A percentile compares a stretch with the other conserved stretches of the same genome.
phyloP scores from a whole-genome alignment of 2,113 vertebrate genomes.

The Cephalopholis sonnerati region DNA sequence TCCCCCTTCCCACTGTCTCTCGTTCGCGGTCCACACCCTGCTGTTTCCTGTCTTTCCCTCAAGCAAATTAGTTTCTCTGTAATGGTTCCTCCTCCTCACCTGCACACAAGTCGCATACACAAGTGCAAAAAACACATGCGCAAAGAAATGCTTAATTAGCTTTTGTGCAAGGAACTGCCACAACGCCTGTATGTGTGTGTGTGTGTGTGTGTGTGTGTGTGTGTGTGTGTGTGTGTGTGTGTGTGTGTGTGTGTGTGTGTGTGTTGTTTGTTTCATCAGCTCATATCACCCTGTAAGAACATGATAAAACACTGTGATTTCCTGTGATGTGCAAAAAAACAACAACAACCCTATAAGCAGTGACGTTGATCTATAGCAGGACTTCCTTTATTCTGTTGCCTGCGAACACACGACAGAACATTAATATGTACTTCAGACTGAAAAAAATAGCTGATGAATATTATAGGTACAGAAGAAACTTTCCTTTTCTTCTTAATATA shows the following conservation, averaged over 20 bases:
- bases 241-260: slow-evolving; percentile 5
- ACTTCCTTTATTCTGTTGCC: background rate
- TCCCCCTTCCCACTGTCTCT: background rate
- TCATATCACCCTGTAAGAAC: background rate
- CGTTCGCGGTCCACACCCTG: slow-evolving; percentile 2
- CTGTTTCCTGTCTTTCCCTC: slow-evolving; percentile 32
- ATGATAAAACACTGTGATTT: background rate
- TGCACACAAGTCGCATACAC: background rate
- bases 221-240: no score
- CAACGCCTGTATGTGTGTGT: background rate
- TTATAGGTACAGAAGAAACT: background rate
- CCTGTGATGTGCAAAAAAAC: background rate
- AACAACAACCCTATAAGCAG: background rate
- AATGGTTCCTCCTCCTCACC: slow-evolving; percentile 21
- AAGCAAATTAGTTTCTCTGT: slow-evolving; percentile 19
- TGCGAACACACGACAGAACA: background rate
- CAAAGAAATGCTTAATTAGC: slow-evolving; percentile 14
- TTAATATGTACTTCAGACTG: background rate
- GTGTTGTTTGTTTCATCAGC: background rate
- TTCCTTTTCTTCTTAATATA: background rate
- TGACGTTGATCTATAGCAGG: background rate
- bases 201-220: background rate
- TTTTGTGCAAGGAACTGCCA: background rate
- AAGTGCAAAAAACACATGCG: background rate
- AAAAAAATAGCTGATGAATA: background rate